Percentiles rank a stretch among this genome's conserved stretches.
These are phyloP conservation scores for Phrynocephalus guinanensis DNA, from an alignment of 2,797 vertebrate genomes.

Conservation along the genomic window DNA sequence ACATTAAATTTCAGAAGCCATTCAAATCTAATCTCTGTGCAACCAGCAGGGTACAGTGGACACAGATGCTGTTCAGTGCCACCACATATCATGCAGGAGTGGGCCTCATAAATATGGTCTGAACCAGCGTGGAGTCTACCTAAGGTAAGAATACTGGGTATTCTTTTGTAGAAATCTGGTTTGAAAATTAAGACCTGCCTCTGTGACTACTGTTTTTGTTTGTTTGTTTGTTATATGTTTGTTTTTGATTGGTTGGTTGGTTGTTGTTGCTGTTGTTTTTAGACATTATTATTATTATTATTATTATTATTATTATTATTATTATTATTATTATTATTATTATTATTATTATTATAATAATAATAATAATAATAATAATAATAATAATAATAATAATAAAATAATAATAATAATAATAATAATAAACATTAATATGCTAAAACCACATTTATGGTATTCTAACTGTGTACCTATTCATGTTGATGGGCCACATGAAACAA, in stretches of 20 bases:
- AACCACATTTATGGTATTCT: neutral
- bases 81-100: too few species aligned
- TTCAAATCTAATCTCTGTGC: neutral
- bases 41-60: neutral
- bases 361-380: too few species aligned
- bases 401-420: too few species aligned
- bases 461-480: neutral
- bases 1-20: neutral
- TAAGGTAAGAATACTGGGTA: neutral
- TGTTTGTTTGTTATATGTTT: too few species aligned
- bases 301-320: too few species aligned
- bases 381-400: too few species aligned
- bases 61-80: neutral
- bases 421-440: constrained; percentile 2
- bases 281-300: neutral
- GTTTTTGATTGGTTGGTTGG: too few species aligned
- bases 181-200: neutral
- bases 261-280: neutral
- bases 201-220: neutral
- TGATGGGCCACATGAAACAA: constrained; percentile 2
- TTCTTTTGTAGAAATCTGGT: neutral
- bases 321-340: too few species aligned
- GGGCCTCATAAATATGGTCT: neutral
- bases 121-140: neutral
- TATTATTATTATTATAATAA: too few species aligned